Evolutionary conservation across 2,888 invertebrate species (phyloP), one percentile per base, ranked within the genome.

Genomic region (Bombyx huttoni): DNA sequence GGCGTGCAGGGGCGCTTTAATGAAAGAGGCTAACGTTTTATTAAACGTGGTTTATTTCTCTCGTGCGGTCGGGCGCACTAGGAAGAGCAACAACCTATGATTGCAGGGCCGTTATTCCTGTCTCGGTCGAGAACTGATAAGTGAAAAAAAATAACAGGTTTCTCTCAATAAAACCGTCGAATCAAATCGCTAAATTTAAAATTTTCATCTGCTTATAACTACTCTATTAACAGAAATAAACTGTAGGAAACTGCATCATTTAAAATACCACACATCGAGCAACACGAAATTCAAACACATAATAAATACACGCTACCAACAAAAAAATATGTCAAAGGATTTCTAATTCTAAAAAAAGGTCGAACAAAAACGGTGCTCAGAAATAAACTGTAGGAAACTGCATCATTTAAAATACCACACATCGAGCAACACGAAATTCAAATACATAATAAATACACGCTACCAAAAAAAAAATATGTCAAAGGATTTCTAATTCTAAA

Each of bases 31-130:
- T 52, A 55, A 45, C 47, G 51, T 49, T 52, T 48, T 47, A 40
- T 35, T 52, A 55, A 55, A 51, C 13, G 45, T 50, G 33, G 50
- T 78, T 78, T 75, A 78, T 78, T 75, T 76, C 78, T 75, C 70
- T 63, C 65, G 65, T 63, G 65, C 70, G 62, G 61, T 58, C 71
- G 62, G 61, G 59, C 73, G 67, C 72, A 68, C 72, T 80, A 81
- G 81, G 82, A 83, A 84, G 87, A 87, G 77, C 87, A 88, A 88
- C 82, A 87, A 88, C 87, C 87, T 88, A 85, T 87, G 87, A 88
- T 88, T 87, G 84, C 81, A 76, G 79, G 83, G 85, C 87, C 87
- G 87, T 87, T 88, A 88, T 80, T 73, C 81, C 81, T 74, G 78
- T 71, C 78, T 74, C 74, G 75, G 68, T 70, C 70, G 74, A 74